phyloP scores from a whole-genome alignment of 2,888 invertebrate species.

The Drosophila suboccidentalis region DNA sequence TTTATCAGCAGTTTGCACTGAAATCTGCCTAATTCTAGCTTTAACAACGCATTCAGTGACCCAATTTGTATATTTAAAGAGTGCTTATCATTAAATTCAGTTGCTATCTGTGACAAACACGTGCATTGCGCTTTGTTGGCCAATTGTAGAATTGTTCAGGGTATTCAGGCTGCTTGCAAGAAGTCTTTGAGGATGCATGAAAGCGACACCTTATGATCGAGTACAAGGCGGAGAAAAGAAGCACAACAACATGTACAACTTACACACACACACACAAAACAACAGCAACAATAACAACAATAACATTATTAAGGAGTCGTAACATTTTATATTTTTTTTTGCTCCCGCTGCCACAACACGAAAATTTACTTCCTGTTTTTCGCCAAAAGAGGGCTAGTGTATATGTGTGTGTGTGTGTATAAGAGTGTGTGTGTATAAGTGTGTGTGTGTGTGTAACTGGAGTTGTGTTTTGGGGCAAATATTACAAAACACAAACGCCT shows the following conservation, averaged over 20 bases:
- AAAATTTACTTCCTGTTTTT: slow-evolving; percentile 66
- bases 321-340: slow-evolving; percentile 2
- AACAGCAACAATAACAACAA: slow-evolving; percentile 9
- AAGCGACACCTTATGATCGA: slow-evolving; percentile 15
- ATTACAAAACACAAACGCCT: slow-evolving; percentile 81
- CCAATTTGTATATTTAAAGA: background rate
- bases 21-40: too few relatives aligned
- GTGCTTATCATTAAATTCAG: background rate
- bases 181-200: slow-evolving; percentile 4
- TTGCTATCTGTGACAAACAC: background rate
- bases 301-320: slow-evolving; percentile 11
- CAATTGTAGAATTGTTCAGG: background rate
- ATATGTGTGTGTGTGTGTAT: background rate
- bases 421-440: background rate
- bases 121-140: background rate
- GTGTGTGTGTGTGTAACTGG: slow-evolving; percentile 23
- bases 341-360: slow-evolving; percentile 56
- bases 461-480: slow-evolving; percentile 73
- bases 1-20: background rate
- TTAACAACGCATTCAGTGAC: too few relatives aligned
- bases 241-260: slow-evolving; percentile 2
- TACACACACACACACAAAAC: slow-evolving; percentile 3
- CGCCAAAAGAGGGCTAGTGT: background rate
- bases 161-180: slow-evolving; percentile 4
- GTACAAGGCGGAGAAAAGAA: background rate